A percentile compares a stretch with the other conserved stretches of the same genome.
Conservation (phyloP, 1,140 invertebrate species). For the Caenorhabditis brenneri region DNA sequence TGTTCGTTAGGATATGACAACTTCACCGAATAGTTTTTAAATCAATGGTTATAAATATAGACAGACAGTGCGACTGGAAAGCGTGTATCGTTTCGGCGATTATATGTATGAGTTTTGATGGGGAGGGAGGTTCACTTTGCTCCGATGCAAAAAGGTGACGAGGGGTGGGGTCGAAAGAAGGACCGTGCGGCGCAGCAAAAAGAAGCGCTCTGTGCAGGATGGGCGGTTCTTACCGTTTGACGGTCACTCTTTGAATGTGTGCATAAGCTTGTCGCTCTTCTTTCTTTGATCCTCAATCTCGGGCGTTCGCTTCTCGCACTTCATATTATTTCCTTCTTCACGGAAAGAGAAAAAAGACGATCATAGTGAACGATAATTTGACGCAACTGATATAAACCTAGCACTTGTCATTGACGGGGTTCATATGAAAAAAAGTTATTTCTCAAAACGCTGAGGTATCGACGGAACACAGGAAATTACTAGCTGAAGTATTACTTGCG, state of each 20-base stretch:
- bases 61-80: background rate
- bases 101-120: background rate
- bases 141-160: background rate
- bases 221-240: background rate
- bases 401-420: too few relatives aligned
- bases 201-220: background rate
- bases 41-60: background rate
- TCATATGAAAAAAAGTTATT: too few relatives aligned
- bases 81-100: background rate
- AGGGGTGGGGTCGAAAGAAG: slow-evolving; percentile 4
- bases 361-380: too few relatives aligned
- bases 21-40: background rate
- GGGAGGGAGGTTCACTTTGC: background rate
- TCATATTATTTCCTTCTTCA: background rate
- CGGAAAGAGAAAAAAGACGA: background rate
- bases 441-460: too few relatives aligned
- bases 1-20: background rate
- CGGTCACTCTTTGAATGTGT: slow-evolving; percentile 23
- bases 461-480: too few relatives aligned
- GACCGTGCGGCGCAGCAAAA: background rate
- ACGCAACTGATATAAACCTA: too few relatives aligned
- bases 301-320: slow-evolving; percentile 29
- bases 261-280: slow-evolving; percentile 28
- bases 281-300: background rate
- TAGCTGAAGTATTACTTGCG: too few relatives aligned